Evolutionary conservation across 2,888 invertebrate genomes (phyloP), one percentile per base, ranked within the genome.

Genomic region (Leptinotarsa juncta): DNA sequence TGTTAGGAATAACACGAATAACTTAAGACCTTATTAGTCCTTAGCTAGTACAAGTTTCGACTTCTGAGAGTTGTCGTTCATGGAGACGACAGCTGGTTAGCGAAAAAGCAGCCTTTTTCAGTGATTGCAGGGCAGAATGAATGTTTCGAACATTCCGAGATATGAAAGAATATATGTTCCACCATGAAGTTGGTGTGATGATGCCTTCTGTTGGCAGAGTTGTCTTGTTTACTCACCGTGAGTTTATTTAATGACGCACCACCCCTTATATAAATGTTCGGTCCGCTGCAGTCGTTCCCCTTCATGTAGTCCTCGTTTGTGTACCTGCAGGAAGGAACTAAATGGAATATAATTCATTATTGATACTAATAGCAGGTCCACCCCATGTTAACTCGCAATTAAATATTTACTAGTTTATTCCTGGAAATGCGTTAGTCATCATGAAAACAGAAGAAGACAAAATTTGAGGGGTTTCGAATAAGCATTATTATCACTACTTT

Each of bases 311-410:
- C 62, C 68, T 71, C 73, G 67, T 76, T 78, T 79, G 70, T 75
- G 57, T 81, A 82, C 81, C 81, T 81, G 80, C 80, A 81, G 80
- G 81, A 81, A 80, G 78, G 72, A 71, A 74, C 77, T 82, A 82
- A 82, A 82, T 82, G 81, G 81, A 80, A 81, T 76, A 81, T 80
- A 81, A 82, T 82, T 82, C 81, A 82, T 82, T 82, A 82, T 82
- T 82, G 79, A 82, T 81, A 77, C 77, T 53, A 62, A n/a, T n/a
- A 79, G 75, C 69, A 74, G 75, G 57, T 74, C 80, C 78, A 51
- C 51, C 75, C 77, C 72, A 48, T 62, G 72, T 55, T 76, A 72
- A 71, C 69, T 65, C 68, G 55, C 75, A 78, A 75, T 79, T 80
- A 81, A 81, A 79, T 81, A 81, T 81, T 81, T 74, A 79, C 74